Conservation (phyloP, 2,113 vertebrate genomes). For the Lates calcarifer region DNA sequence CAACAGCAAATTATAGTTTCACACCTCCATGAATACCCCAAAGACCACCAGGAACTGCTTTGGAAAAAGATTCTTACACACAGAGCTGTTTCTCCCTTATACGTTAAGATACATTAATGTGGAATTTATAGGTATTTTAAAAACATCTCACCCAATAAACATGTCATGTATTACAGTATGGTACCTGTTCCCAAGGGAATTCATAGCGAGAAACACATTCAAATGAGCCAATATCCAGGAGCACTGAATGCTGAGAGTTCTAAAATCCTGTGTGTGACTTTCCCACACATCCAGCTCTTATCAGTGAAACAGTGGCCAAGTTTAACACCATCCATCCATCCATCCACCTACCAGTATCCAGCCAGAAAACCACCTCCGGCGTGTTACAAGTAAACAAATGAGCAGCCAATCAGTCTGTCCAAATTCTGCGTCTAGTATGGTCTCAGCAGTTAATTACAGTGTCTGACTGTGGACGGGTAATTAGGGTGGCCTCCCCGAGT, state of each 20-base stretch:
- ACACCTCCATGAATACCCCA: constrained; percentile 38
- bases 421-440: constrained; percentile 41
- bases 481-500: constrained; percentile 59
- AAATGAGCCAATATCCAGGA: constrained; percentile 52
- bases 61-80: background rate
- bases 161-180: constrained; percentile 14
- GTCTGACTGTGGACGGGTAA: constrained; percentile 64
- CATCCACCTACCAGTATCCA: constrained; percentile 25
- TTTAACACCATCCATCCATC: constrained; percentile 48
- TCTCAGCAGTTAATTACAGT: constrained; percentile 69
- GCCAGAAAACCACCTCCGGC: constrained; percentile 55
- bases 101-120: constrained; percentile 28
- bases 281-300: constrained; percentile 53
- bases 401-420: constrained; percentile 65
- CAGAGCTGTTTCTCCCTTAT: constrained; percentile 14
- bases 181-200: constrained; percentile 10
- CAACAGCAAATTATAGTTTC: constrained; percentile 46
- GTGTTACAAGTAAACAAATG: constrained; percentile 47
- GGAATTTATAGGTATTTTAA: constrained; percentile 43
- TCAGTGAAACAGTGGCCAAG: constrained; percentile 56
- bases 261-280: constrained; percentile 28
- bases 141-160: constrained; percentile 63
- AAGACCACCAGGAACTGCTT: constrained; percentile 54
- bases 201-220: constrained; percentile 24
- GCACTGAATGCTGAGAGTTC: constrained; percentile 34